Conservation (phyloP, 2,888 invertebrate species). For the Epistrophe eligans region DNA sequence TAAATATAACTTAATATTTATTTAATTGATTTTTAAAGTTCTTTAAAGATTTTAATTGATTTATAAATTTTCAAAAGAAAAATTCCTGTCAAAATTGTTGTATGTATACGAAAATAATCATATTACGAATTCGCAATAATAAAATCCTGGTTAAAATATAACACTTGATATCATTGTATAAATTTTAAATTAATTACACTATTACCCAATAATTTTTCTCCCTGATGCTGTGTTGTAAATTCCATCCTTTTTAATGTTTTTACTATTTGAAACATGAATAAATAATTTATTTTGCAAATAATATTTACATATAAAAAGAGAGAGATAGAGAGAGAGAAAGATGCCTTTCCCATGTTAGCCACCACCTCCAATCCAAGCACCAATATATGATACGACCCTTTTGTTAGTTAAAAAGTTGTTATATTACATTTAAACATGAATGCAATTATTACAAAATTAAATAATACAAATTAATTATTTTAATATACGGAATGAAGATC, state of each 20-base stretch:
- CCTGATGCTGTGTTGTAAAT: not conserved
- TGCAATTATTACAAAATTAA: constrained; percentile 48
- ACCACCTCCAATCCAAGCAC: constrained; percentile 14
- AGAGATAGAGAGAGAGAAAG: too few relatives aligned
- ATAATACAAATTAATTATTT: constrained; percentile 44
- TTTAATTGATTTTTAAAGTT: too few relatives aligned
- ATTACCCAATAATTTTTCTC: not conserved
- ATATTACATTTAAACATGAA: constrained; percentile 17
- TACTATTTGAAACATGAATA: constrained; percentile 48
- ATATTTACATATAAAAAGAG: not conserved
- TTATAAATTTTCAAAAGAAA: too few relatives aligned
- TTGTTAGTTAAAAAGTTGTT: constrained; percentile 58
- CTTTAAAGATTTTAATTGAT: too few relatives aligned
- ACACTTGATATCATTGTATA: not conserved
- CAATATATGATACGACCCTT: constrained; percentile 8
- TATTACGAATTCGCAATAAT: not conserved
- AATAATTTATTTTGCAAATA: constrained; percentile 35
- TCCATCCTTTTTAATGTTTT: constrained; percentile 11
- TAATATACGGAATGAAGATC: constrained; percentile 14
- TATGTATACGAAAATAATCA: too few relatives aligned
- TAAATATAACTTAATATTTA: too few relatives aligned
- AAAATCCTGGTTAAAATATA: not conserved
- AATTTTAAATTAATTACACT: not conserved
- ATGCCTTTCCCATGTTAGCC: constrained; percentile 27
- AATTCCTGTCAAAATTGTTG: too few relatives aligned